Conservation (phyloP, 2,113 vertebrate genomes). For the Noturus placidus region DNA sequence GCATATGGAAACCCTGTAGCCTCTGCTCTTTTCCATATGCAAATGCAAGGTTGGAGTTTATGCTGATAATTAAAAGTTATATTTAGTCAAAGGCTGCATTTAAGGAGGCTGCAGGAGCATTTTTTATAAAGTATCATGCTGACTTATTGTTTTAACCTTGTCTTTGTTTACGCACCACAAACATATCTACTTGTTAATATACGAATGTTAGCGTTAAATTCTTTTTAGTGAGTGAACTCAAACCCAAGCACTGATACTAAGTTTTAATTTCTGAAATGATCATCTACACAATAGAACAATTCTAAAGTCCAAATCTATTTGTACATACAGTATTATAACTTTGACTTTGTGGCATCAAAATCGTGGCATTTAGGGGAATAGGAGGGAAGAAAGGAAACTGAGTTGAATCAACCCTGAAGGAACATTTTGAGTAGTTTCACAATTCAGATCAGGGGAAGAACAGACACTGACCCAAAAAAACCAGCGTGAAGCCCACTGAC, state of each 20-base stretch:
- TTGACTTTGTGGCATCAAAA: neutral
- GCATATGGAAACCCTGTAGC: slow-evolving; percentile 41
- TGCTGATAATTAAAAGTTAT: slow-evolving; percentile 15
- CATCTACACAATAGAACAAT: neutral
- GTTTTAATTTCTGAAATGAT: neutral
- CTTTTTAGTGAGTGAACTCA: neutral
- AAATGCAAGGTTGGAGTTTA: slow-evolving; percentile 21
- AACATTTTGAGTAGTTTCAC: slow-evolving; percentile 4
- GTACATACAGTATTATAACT: neutral
- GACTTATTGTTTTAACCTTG: neutral
- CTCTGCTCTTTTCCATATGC: slow-evolving; percentile 44
- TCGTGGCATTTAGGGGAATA: neutral
- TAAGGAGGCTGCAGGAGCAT: neutral
- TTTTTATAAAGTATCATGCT: neutral
- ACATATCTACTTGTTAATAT: neutral
- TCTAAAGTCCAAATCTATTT: neutral
- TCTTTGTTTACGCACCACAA: neutral
- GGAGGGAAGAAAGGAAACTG: neutral
- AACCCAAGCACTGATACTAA: neutral
- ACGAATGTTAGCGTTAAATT: neutral
- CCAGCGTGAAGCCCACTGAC: neutral
- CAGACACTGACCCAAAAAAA: slow-evolving; percentile 14
- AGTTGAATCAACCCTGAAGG: neutral
- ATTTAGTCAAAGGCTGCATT: neutral
- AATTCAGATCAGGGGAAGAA: slow-evolving; percentile 15